These are phyloP conservation scores for cattle (Bos taurus) DNA, from an alignment of 2,113 vertebrate species.

Conservation along the genomic window DNA sequence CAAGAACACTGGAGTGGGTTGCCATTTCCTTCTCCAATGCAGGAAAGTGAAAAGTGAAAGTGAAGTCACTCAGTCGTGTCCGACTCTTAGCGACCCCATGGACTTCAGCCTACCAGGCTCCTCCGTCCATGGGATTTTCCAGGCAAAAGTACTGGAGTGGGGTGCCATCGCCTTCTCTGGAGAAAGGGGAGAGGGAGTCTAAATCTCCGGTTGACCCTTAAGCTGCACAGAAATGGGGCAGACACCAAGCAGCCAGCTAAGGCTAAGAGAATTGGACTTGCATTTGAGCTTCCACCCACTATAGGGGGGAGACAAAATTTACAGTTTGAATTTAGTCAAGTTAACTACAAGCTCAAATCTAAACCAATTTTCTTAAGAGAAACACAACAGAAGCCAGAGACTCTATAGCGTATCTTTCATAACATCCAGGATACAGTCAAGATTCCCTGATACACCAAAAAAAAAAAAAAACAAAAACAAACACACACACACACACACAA, in stretches of 20 bases:
- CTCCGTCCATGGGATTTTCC: too few relatives aligned
- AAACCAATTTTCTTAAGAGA: neutral
- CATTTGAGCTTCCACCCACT: neutral
- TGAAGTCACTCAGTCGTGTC: too few relatives aligned
- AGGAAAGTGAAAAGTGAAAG: too few relatives aligned
- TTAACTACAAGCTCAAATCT: neutral
- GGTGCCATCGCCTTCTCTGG: too few relatives aligned
- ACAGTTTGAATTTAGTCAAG: neutral
- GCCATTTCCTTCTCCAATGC: too few relatives aligned
- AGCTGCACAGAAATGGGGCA: neutral
- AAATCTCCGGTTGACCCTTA: neutral
- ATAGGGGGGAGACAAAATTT: neutral
- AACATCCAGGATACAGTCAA: neutral
- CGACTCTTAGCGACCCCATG: too few relatives aligned
- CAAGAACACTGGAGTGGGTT: too few relatives aligned
- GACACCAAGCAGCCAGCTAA: neutral
- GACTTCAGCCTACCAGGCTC: too few relatives aligned
- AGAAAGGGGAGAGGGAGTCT: neutral
- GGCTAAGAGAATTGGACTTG: neutral
- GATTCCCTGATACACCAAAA: neutral
- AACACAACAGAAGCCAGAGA: neutral
- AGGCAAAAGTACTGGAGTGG: too few relatives aligned
- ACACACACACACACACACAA: neutral
- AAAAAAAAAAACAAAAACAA: too few relatives aligned
- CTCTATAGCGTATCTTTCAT: neutral